Percentiles rank a stretch among this genome's conserved stretches.
phyloP scores from a whole-genome alignment of 2,888 invertebrate genomes.

The Yponomeuta sedellus region DNA sequence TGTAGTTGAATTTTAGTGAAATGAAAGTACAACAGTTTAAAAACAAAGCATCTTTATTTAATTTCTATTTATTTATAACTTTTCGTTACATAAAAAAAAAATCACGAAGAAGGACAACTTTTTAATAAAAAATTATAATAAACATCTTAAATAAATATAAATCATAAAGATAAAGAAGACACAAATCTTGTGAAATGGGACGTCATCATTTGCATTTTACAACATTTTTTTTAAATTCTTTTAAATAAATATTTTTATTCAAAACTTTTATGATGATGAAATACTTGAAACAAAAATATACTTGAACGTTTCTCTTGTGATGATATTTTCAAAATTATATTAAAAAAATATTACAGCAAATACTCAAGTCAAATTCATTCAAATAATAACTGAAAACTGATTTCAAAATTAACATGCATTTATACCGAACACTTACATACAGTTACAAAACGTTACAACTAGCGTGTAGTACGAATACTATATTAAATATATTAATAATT shows the following conservation, averaged over 20 bases:
- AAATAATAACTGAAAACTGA: conserved; percentile 33
- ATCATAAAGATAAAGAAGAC: conserved; percentile 19
- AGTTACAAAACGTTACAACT: conserved; percentile 45
- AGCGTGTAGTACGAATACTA: conserved; percentile 63
- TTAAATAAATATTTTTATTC: not conserved
- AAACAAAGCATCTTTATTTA: conserved; percentile 68
- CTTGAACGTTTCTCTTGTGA: conserved; percentile 2
- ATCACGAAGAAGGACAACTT: conserved; percentile 41
- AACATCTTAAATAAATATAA: conserved; percentile 70
- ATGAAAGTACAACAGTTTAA: conserved; percentile 24
- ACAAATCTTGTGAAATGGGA: conserved; percentile 20
- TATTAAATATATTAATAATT: conserved; percentile 48
- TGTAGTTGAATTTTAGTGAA: not conserved
- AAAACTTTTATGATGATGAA: not conserved
- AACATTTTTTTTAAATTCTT: not conserved
- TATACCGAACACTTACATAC: conserved; percentile 9
- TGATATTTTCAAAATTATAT: not conserved
- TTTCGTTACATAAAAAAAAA: conserved; percentile 51
- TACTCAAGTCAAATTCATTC: conserved; percentile 47
- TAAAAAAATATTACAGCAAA: not conserved
- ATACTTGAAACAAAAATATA: no score
- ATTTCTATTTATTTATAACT: conserved; percentile 51
- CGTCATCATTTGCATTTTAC: not conserved
- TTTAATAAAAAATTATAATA: conserved; percentile 56
- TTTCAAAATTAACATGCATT: conserved; percentile 14